Base-by-base conservation (phyloP, 2,888 invertebrate genomes). In the Clitarchus hookeri region DNA sequence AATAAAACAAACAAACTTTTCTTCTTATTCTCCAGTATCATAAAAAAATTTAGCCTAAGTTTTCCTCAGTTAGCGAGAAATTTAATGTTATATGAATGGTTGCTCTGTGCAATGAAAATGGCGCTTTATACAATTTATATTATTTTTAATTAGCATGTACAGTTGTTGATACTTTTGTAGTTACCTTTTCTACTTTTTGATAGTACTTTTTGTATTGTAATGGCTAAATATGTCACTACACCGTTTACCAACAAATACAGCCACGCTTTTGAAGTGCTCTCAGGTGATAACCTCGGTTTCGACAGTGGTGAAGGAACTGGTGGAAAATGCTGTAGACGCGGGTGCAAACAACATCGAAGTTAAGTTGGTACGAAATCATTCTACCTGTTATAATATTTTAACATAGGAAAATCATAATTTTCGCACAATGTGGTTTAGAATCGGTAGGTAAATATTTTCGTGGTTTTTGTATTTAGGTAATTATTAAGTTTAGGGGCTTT, bases 251-350 rank as follows among this genome's bases (percentile, higher is more conserved):
- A 26, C 27, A 36, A 82, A 82, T 16, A 82, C 82, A 16, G 23
- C 82, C 16, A 25, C 82, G 9, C 89, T 93, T 19, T 90, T 94
- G 84, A 92, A 92, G 25, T 93, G 93, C 85, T 90, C 92, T 6
- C 94, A 94, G 90, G 92, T 94, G 36, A 93, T 94, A 87, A 93
- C 93, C 6, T 93, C 93, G 23, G 92, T 92, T 9, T 91, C 91
- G 19, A 92, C 91, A 87, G 94, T 94, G 19, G 93, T 95, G 0
- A 95, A 95, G 90, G 95, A 95, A 91, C 91, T 95, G 25, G 91
- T 95, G 16, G 95, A 95, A 91, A 95, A 95, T 91, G 91, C 95
- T 26, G 90, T 95, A 44, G 95, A 95, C 91, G 95, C 95, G n/a
- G 92, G 92, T 77, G 93, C 95, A 0, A 92, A 92, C 26, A 91